A percentile compares a stretch with the other conserved stretches of the same genome.
Conservation (phyloP, 2,797 vertebrate genomes). For the Rhinophrynus dorsalis region DNA sequence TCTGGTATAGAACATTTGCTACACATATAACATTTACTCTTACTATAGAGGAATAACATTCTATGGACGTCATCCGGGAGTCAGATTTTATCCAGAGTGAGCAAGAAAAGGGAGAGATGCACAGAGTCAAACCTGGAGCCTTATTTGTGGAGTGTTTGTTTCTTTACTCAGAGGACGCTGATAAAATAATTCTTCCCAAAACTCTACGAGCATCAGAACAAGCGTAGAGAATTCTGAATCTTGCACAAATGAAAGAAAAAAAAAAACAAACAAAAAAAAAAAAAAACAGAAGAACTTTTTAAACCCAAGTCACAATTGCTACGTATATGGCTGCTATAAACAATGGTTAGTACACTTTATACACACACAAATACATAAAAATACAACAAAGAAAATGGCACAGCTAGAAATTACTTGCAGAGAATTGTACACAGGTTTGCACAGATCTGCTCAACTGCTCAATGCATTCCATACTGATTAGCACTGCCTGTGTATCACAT, state of each 20-base stretch:
- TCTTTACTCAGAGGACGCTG: conserved; percentile 68
- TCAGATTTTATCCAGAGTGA: conserved; percentile 58
- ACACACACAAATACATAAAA: conserved; percentile 55
- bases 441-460: conserved; percentile 56
- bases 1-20: conserved; percentile 70
- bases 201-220: conserved; percentile 62
- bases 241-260: conserved; percentile 65
- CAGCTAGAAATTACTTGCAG: conserved; percentile 54
- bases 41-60: conserved; percentile 60
- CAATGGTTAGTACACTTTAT: conserved; percentile 60
- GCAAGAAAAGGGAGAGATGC: conserved; percentile 61
- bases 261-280: conserved; percentile 47
- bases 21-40: conserved; percentile 64
- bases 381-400: conserved; percentile 47
- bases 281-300: conserved; percentile 44
- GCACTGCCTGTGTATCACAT: conserved; percentile 62
- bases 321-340: conserved; percentile 60
- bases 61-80: conserved; percentile 57
- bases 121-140: conserved; percentile 82
- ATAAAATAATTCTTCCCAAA: conserved; percentile 69
- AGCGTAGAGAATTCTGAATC: conserved; percentile 65
- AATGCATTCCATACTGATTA: conserved; percentile 62
- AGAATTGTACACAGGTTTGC: conserved; percentile 57
- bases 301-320: conserved; percentile 61
- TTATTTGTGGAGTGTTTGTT: conserved; percentile 84